Evolutionary conservation across 2,797 vertebrate species (phyloP).

Genomic region (Oryzias sinensis): DNA sequence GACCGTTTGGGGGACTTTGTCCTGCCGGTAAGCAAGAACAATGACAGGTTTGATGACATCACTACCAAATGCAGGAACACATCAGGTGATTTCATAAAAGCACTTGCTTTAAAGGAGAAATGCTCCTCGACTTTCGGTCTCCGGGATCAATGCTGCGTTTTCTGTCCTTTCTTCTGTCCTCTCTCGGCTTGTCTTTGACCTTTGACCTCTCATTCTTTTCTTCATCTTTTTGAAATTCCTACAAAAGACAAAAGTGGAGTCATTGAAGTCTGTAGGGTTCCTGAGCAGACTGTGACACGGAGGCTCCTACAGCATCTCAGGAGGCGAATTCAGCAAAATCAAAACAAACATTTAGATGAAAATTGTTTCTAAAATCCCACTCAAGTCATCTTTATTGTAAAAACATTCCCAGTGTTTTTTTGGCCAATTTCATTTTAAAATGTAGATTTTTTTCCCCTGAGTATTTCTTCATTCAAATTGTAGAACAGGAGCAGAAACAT

Average conservation of each 20-base stretch:
- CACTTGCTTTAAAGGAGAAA: constrained; percentile 67
- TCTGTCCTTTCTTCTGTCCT: constrained; percentile 72
- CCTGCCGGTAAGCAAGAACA: constrained; percentile 43
- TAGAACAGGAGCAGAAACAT: too few relatives aligned
- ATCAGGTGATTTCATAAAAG: background rate
- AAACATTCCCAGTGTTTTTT: too few relatives aligned
- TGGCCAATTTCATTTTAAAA: too few relatives aligned
- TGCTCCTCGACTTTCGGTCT: constrained; percentile 68
- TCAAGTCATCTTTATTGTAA: too few relatives aligned
- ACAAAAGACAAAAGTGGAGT: background rate
- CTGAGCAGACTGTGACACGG: background rate
- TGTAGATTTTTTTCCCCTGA: too few relatives aligned
- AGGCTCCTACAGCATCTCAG: too few relatives aligned
- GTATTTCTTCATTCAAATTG: too few relatives aligned
- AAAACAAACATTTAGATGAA: too few relatives aligned
- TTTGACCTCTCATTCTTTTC: constrained; percentile 71
- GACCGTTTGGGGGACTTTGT: constrained; percentile 76
- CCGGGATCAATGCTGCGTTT: constrained; percentile 67
- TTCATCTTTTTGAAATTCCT: constrained; percentile 82
- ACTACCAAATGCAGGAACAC: background rate
- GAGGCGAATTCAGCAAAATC: too few relatives aligned
- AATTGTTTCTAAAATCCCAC: too few relatives aligned
- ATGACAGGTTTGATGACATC: background rate
- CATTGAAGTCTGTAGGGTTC: constrained; percentile 1
- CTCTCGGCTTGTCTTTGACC: constrained; percentile 73